A percentile compares a stretch with the other conserved stretches of the same genome.
phyloP scores from a whole-genome alignment of 2,113 vertebrate species.

The Oreocharis arfaki region DNA sequence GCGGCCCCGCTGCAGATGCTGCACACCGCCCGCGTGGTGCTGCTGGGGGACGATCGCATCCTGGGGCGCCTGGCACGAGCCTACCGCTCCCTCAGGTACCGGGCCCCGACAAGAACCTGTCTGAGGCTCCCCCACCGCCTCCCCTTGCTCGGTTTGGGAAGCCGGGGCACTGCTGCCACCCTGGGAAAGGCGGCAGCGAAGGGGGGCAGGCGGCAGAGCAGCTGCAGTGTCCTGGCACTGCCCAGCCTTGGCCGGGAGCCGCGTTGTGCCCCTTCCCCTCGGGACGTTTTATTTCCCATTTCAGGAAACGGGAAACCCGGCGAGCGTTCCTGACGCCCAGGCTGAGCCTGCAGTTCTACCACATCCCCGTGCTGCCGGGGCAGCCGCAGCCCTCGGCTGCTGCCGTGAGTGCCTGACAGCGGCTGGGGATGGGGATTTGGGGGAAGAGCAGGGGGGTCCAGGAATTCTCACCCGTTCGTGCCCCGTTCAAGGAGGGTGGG shows the following conservation, averaged over 20 bases:
- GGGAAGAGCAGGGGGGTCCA: too few species aligned
- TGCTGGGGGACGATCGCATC: conserved; percentile 85
- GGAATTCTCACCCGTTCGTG: background rate
- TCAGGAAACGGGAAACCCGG: conserved; percentile 87
- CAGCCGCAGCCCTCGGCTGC: background rate
- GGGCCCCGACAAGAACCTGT: background rate
- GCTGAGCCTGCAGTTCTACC: conserved; percentile 90
- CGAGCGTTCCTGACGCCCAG: conserved; percentile 81
- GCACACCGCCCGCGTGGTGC: conserved; percentile 83
- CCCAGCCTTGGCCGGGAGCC: background rate
- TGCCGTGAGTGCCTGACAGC: conserved; percentile 53
- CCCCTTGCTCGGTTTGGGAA: background rate
- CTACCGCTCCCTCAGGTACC: conserved; percentile 83
- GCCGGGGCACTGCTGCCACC: rapidly evolving
- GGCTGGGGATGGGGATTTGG: rapidly evolving
- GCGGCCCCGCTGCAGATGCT: conserved; percentile 71
- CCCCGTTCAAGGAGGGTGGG: background rate
- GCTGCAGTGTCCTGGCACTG: background rate
- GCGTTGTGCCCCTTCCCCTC: background rate
- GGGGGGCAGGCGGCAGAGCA: background rate
- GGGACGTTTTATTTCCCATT: background rate
- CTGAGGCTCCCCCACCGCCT: background rate
- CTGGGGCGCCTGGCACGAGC: conserved; percentile 87
- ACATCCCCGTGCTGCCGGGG: conserved; percentile 77
- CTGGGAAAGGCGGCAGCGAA: rapidly evolving